Evolutionary conservation across 2,113 vertebrate genomes (phyloP).

Genomic region (Panurus biarmicus): DNA sequence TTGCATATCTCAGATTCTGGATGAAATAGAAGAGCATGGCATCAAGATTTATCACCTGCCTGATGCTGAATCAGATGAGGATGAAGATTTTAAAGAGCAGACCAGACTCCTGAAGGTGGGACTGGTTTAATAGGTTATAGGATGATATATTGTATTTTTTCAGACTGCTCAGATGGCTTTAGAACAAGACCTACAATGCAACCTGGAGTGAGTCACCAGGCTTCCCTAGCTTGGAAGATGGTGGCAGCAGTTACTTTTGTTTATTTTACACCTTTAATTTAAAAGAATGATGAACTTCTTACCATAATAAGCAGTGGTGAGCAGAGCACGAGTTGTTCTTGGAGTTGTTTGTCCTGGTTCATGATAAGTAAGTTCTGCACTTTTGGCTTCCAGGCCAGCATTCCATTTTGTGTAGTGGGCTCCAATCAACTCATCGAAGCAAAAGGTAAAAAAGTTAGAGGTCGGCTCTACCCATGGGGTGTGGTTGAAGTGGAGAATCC

Average conservation of each 20-base stretch:
- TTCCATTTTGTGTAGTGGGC: conserved; percentile 96
- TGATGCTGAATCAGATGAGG: conserved; percentile 96
- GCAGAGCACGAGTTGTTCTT: not conserved
- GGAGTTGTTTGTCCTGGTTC: not conserved
- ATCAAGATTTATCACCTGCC: conserved; percentile 99
- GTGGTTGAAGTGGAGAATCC: conserved; percentile 99
- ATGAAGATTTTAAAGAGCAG: conserved; percentile 98
- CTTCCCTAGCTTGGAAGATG: not conserved
- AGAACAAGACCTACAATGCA: not conserved
- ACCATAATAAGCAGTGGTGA: not conserved
- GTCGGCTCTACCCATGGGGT: conserved; percentile 95
- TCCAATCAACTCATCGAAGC: conserved; percentile 98
- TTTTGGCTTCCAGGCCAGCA: conserved; percentile 81
- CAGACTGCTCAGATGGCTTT: not conserved
- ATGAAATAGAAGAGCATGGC: conserved; percentile 96
- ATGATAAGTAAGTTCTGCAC: not conserved
- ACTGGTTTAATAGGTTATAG: not conserved
- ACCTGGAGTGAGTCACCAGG: not conserved
- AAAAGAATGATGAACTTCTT: not conserved
- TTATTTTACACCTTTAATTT: not conserved
- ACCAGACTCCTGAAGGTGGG: conserved; percentile 92
- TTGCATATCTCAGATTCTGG: conserved; percentile 80
- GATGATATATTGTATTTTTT: not conserved
- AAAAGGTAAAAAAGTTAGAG: conserved; percentile 98
- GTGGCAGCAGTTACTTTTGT: not conserved